A percentile compares a stretch with the other conserved stretches of the same genome.
phyloP scores from a whole-genome alignment of 2,797 vertebrate species.

The Urophycis tenuis region DNA sequence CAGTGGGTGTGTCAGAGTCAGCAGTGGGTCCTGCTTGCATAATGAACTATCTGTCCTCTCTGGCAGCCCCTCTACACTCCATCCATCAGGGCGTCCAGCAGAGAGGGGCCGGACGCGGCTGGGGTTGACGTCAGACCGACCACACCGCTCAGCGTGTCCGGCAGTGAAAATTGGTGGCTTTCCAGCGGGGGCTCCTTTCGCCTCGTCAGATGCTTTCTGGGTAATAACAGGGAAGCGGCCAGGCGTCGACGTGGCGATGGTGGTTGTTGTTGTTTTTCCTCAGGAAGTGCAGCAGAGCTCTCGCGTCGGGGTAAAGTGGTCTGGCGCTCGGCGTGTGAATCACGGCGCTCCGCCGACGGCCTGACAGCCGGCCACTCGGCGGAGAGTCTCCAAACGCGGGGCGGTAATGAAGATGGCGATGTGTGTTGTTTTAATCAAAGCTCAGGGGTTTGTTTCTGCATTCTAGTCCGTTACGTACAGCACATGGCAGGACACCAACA shows the following conservation, averaged over 20 bases:
- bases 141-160: conserved; percentile 24
- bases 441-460: no score
- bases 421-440: no score
- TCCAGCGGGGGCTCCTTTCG: neutral
- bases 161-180: conserved; percentile 10
- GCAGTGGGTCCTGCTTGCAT: conserved; percentile 52
- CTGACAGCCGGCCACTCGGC: neutral
- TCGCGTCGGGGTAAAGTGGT: neutral
- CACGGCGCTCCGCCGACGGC: neutral
- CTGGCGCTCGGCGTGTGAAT: neutral
- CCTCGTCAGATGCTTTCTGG: conserved; percentile 4
- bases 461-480: neutral
- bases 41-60: conserved; percentile 67
- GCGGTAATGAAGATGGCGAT: neutral
- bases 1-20: no score
- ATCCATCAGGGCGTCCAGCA: conserved; percentile 63
- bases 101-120: conserved; percentile 34
- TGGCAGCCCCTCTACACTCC: conserved; percentile 57
- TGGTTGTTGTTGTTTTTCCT: neutral
- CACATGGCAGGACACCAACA: neutral
- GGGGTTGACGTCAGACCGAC: conserved; percentile 51
- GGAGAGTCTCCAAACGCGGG: neutral
- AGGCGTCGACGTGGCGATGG: neutral
- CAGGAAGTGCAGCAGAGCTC: neutral
- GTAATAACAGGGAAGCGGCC: neutral